Base-by-base conservation (phyloP, 1,140 invertebrate genomes). In the Leptestheria dahalacensis region DNA sequence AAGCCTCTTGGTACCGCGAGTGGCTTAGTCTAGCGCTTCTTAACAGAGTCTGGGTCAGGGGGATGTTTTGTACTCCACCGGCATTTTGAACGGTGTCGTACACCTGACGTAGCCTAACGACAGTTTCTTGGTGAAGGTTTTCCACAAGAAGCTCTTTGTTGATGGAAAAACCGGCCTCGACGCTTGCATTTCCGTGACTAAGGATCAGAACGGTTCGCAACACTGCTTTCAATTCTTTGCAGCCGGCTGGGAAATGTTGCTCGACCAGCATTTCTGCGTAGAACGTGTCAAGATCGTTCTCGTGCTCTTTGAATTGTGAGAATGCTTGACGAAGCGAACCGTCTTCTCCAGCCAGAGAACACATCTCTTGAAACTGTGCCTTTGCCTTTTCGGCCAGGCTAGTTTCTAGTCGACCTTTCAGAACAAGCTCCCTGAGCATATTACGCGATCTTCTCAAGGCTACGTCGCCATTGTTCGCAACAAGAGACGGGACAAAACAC, bases 71-170 rank as follows among this genome's bases (percentile, higher is more conserved):
- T 3, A 24, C 18, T 26, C 51, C 51, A n/a, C 51, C 51, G 3
- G 3, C 23, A 15, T 53, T 18, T 15, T n/a, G 2, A 23, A 57
- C 25, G 41, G 23, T 23, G 26, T 47, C 56, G 47, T 57, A 57
- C 26, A 57, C 56, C 20, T 21, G 47, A 21, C 56, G n/a, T 41
- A 29, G 6, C 23, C 18, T 20, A n/a, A 57, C 33, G n/a, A 57
- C 4, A 4, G 26, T 57, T 47, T 57, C 56, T 20, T 1, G 20
- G 23, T 41, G 29, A 15, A 57, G n/a, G 48, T 57, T 57, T 57
- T 57, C 56, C n/a, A 41, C 15, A 18, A 57, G 56, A 28, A 57
- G 18, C 3, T 57, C 41, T 23, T 57, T 18, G 48, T 57, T 57
- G 10, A 57, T 57, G 18, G 33, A 47, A 25, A 47, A 57, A 9